Percentiles rank a stretch among this genome's conserved stretches.
These are phyloP conservation scores for Zophobas morio DNA, from an alignment of 1,140 invertebrate species.

Conservation along the genomic window DNA sequence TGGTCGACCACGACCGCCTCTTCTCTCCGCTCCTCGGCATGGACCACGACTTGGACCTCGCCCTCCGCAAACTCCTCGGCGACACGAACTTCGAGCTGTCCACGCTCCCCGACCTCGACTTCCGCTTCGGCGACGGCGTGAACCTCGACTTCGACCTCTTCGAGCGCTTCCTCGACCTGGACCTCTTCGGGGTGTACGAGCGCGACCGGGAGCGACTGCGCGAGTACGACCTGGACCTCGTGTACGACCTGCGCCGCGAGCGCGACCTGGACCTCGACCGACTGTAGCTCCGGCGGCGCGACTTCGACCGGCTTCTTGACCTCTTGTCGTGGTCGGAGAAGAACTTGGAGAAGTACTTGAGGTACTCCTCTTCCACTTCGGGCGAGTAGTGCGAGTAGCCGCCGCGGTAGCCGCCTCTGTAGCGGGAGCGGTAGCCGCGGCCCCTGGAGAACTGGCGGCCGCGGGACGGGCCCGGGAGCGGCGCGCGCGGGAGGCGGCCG, in stretches of 20 bases:
- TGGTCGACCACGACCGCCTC: constrained; percentile 60
- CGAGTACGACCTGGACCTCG: not conserved
- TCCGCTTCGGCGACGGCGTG: constrained; percentile 47
- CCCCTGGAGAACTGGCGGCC: constrained; percentile 17
- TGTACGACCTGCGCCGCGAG: constrained; percentile 56
- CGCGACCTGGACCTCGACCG: constrained; percentile 54
- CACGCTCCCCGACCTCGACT: constrained; percentile 50
- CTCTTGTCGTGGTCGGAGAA: constrained; percentile 65
- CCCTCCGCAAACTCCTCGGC: constrained; percentile 56
- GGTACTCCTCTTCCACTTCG: constrained; percentile 63
- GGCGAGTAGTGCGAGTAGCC: constrained; percentile 55
- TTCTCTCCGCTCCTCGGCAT: constrained; percentile 56
- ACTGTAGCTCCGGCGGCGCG: constrained; percentile 51
- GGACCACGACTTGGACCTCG: constrained; percentile 64
- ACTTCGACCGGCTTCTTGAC: constrained; percentile 56
- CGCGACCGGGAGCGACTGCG: constrained; percentile 51
- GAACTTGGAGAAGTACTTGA: constrained; percentile 70
- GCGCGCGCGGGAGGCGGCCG: constrained; percentile 11
- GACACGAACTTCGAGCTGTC: constrained; percentile 64
- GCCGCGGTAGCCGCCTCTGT: constrained; percentile 37
- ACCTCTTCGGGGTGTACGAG: constrained; percentile 42
- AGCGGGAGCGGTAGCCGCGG: not conserved
- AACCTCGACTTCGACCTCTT: constrained; percentile 14
- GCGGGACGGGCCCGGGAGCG: constrained; percentile 43
- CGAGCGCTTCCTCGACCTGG: constrained; percentile 58